Base-by-base conservation (phyloP, 2,888 invertebrate species). In the Pantelozetes paolii region DNA sequence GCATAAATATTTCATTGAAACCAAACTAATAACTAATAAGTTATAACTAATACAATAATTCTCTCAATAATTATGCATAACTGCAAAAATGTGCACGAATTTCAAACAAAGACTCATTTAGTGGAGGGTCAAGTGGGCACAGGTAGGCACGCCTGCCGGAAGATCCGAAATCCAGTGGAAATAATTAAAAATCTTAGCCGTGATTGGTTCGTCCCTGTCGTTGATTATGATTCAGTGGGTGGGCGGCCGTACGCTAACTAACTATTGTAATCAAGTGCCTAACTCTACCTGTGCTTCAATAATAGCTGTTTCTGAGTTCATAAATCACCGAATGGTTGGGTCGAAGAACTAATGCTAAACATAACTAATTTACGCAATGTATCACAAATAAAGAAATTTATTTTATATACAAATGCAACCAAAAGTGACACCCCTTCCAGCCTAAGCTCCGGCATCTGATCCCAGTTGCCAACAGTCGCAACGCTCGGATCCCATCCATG, bases 141-240 rank as follows among this genome's bases (percentile, higher is more conserved):
- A 48, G 48, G 48, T n/a, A n/a, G 48, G 57, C 57, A 67, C 67
- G 67, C 67, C 67, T 67, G 67, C 67, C 67, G 67, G 67, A 67
- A 67, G 67, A 42, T 20, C 62, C 36, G 42, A 18, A 40, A 36
- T 67, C 23, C 40, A 67, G 20, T 67, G 67, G 67, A 67, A 67
- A 67, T 67, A 67, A 67, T 67, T 67, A 67, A 67, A 67, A 67
- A 67, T 67, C 20, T 15, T 23, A 20, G 67, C 67, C 67, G 67
- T 67, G 67, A 67, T 67, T 67, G 40, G 67, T 36, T 67, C 67
- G 42, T 67, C 67, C 67, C 67, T 36, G 67, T 67, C 67, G 67
- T 67, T 67, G 67, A 67, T 67, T 67, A 67, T 67, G 67, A 67
- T 67, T 67, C 67, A 40, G 67, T 67, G 67, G 67, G 67, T 67